phyloP scores from a whole-genome alignment of 1,140 invertebrate species.

The Drosophila novamexicana region DNA sequence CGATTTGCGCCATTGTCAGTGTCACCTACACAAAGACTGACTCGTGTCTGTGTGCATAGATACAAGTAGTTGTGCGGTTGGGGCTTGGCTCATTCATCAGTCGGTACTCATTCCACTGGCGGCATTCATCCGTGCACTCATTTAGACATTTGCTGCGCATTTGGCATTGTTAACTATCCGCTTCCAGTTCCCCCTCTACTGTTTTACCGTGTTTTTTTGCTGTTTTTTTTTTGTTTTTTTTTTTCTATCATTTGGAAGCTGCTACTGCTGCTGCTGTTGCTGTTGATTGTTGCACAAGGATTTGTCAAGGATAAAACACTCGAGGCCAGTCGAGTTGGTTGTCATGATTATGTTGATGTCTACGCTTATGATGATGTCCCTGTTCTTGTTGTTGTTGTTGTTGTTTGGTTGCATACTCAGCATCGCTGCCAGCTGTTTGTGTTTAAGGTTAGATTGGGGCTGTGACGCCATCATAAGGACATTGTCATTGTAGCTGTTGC shows the following conservation, averaged over 20 bases:
- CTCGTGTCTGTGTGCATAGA: neutral
- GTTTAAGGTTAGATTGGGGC: conserved; percentile 34
- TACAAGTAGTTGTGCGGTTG: neutral
- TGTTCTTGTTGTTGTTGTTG: conserved; percentile 34
- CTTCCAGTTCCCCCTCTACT: conserved; percentile 10
- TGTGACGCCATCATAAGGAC: conserved; percentile 18
- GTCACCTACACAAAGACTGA: conserved; percentile 23
- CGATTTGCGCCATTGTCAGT: conserved; percentile 58
- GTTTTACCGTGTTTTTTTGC: conserved; percentile 22
- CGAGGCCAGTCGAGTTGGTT: conserved; percentile 68
- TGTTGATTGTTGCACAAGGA: conserved; percentile 75
- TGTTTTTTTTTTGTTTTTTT: conserved; percentile 5
- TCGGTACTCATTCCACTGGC: conserved; percentile 7
- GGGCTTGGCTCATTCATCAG: conserved; percentile 44
- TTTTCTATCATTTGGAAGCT: conserved; percentile 14
- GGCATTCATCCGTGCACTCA: conserved; percentile 54
- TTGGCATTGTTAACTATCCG: conserved; percentile 67
- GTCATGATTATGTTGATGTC: conserved; percentile 59
- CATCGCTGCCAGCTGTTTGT: conserved; percentile 15
- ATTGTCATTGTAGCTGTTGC: conserved; percentile 14
- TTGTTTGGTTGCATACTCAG: conserved; percentile 41
- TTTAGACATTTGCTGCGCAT: conserved; percentile 73
- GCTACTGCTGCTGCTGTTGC: conserved; percentile 47
- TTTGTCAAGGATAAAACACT: conserved; percentile 77
- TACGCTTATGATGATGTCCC: conserved; percentile 61